phyloP scores from a whole-genome alignment of 2,797 vertebrate species.

The Cyprinodon diabolis region DNA sequence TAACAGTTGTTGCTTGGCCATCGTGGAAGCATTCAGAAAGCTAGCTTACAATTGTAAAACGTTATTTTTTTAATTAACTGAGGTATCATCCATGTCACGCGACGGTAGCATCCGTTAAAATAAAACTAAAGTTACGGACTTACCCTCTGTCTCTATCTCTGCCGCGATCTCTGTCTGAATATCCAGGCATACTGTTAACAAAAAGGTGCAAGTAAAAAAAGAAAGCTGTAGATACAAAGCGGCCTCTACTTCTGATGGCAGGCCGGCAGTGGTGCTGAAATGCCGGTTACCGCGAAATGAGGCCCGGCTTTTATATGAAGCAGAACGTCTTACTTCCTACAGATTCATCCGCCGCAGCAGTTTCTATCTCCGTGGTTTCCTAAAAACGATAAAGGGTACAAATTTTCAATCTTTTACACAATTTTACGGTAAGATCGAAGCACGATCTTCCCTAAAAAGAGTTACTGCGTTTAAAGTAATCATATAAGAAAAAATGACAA shows the following conservation, averaged over 20 bases:
- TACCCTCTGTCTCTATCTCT: conserved; percentile 91
- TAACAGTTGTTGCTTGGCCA: background rate
- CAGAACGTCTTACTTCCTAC: conserved; percentile 51
- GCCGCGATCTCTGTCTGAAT: conserved; percentile 94
- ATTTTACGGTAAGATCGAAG: background rate
- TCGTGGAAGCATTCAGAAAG: background rate
- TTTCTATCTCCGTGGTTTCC: background rate
- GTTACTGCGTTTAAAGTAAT: background rate
- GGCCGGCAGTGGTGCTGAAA: conserved; percentile 59
- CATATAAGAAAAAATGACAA: background rate
- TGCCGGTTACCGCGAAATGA: conserved; percentile 70
- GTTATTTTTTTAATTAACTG: background rate
- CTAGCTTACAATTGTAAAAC: too few species aligned
- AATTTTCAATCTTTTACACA: background rate
- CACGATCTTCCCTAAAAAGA: too few species aligned
- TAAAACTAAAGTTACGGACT: conserved; percentile 39
- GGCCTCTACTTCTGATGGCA: background rate
- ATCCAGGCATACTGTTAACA: conserved; percentile 87
- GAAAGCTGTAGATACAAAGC: conserved; percentile 53
- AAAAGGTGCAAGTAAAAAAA: conserved; percentile 59
- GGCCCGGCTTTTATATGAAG: conserved; percentile 64
- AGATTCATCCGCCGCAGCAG: conserved; percentile 68
- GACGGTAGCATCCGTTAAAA: background rate
- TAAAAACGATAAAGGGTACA: background rate
- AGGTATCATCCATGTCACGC: conserved; percentile 43